Percentiles rank a stretch among this genome's conserved stretches.
Conservation (phyloP, 2,888 invertebrate genomes). For the Orthosia incerta region DNA sequence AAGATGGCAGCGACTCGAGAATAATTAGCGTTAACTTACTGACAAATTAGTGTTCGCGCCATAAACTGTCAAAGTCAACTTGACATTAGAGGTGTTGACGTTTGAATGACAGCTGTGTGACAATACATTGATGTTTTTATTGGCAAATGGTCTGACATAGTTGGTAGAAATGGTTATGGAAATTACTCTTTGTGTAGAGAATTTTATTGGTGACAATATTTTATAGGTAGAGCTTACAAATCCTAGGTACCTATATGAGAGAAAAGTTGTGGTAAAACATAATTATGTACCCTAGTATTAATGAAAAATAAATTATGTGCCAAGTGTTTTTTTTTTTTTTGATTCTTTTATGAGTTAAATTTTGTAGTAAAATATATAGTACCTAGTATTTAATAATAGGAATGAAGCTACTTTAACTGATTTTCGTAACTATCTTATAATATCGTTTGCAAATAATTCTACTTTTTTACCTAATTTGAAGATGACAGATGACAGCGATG, state of each 20-base stretch:
- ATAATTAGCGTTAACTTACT: slow-evolving; percentile 56
- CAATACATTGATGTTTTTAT: slow-evolving; percentile 30
- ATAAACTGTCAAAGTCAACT: slow-evolving; percentile 39
- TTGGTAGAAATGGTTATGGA: neutral
- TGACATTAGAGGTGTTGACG: slow-evolving; percentile 34
- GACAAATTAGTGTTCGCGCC: slow-evolving; percentile 57
- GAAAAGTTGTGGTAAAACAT: neutral
- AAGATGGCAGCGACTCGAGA: slow-evolving; percentile 41
- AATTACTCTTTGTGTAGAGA: slow-evolving; percentile 15
- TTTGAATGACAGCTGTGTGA: slow-evolving; percentile 33
- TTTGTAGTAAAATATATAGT: no score
- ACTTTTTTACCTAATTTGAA: no score
- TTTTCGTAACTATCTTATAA: no score
- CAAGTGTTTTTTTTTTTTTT: no score
- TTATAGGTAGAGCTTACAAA: neutral
- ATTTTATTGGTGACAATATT: neutral
- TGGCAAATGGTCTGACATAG: slow-evolving; percentile 10
- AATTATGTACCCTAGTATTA: no score
- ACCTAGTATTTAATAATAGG: no score
- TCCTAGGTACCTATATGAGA: neutral
- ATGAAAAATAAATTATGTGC: no score
- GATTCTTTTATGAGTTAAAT: no score
- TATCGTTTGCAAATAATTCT: no score
- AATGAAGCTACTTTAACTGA: no score
- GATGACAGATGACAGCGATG: no score